Conservation (phyloP, 2,797 vertebrate genomes). For the Ataeniobius toweri region DNA sequence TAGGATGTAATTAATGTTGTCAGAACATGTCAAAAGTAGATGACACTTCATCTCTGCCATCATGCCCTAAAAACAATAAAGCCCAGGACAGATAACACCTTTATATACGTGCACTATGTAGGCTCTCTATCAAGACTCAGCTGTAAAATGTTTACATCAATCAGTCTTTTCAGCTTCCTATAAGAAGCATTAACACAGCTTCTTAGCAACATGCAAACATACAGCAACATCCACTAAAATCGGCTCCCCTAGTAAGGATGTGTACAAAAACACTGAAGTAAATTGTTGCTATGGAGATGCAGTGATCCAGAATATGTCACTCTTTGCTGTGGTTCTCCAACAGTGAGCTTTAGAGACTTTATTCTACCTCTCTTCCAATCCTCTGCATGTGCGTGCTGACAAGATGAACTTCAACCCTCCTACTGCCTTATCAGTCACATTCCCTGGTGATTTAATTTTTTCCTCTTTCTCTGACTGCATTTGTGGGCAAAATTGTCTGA, state of each 20-base stretch:
- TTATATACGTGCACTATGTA: not conserved
- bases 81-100: not conserved
- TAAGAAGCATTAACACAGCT: not conserved
- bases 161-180: not conserved
- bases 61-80: conserved; percentile 8
- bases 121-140: too few relatives aligned
- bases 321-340: not conserved
- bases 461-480: not conserved
- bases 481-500: not conserved
- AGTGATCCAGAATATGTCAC: not conserved
- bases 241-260: not conserved
- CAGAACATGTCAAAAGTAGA: conserved; percentile 32
- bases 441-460: not conserved
- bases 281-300: not conserved
- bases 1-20: conserved; percentile 24
- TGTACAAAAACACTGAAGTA: conserved; percentile 1
- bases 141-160: too few relatives aligned
- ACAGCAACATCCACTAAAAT: not conserved
- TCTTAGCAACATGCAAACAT: not conserved
- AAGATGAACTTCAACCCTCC: not conserved
- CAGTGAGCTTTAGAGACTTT: not conserved
- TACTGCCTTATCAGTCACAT: not conserved
- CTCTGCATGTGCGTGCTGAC: not conserved
- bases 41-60: not conserved
- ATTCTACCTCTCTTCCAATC: not conserved